These are phyloP conservation scores for Gymnarchus niloticus DNA, from an alignment of 2,113 vertebrate genomes.

Conservation along the genomic window DNA sequence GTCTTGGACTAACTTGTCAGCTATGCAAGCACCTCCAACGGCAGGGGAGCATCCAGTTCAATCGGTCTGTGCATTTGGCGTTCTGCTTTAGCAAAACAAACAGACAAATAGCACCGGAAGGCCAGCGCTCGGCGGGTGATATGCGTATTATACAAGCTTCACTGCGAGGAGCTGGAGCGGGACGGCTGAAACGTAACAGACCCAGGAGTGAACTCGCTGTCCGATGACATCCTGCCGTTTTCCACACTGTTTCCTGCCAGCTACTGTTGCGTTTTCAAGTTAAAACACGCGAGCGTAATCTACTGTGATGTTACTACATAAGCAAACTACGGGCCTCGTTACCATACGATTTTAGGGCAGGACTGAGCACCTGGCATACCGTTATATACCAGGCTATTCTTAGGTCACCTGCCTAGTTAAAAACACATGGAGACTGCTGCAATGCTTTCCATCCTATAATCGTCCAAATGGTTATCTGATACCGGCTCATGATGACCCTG, in stretches of 20 bases:
- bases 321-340: neutral
- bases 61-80: neutral
- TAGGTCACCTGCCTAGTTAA: neutral
- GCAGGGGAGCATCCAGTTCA: neutral
- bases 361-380: neutral
- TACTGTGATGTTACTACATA: neutral
- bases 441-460: neutral
- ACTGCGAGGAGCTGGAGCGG: neutral
- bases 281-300: neutral
- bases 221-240: constrained; percentile 12
- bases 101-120: neutral
- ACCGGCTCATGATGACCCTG: neutral
- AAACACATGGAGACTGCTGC: neutral
- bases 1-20: neutral
- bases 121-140: neutral
- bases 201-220: constrained; percentile 16
- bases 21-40: neutral
- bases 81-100: neutral
- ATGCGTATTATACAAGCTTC: constrained; percentile 18
- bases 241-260: constrained; percentile 15
- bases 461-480: neutral
- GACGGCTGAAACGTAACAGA: constrained; percentile 12
- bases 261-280: neutral
- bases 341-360: neutral
- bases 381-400: neutral